Evolutionary conservation across 2,888 invertebrate genomes (phyloP).

Genomic region (Macropis europaea): DNA sequence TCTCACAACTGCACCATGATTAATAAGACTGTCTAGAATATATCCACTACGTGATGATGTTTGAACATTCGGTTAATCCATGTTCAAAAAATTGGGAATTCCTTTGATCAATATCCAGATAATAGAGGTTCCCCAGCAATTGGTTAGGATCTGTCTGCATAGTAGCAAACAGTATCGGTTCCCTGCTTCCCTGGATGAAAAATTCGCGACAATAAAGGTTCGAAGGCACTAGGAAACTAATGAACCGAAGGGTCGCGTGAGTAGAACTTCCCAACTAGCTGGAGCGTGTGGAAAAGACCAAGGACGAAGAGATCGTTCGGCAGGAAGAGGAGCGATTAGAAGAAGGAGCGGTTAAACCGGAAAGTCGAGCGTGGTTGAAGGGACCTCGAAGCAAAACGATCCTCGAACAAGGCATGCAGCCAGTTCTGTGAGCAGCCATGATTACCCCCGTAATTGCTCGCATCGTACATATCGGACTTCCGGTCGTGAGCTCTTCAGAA

Average conservation of each 20-base stretch:
- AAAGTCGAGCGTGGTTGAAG: slow-evolving; percentile 67
- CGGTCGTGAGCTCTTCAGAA: slow-evolving; percentile 38
- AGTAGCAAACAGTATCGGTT: too few relatives aligned
- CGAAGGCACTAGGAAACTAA: background rate
- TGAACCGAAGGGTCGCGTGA: background rate
- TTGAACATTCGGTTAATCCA: too few relatives aligned
- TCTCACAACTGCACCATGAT: too few relatives aligned
- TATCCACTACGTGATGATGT: too few relatives aligned
- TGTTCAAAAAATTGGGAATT: too few relatives aligned
- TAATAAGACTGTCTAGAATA: too few relatives aligned
- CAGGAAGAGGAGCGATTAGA: slow-evolving; percentile 64
- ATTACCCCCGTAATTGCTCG: slow-evolving; percentile 57
- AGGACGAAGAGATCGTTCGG: slow-evolving; percentile 60
- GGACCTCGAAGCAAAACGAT: slow-evolving; percentile 58
- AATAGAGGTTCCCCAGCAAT: too few relatives aligned
- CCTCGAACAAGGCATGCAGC: slow-evolving; percentile 40
- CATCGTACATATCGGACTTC: slow-evolving; percentile 51
- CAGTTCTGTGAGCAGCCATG: slow-evolving; percentile 46
- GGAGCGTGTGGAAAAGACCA: slow-evolving; percentile 50
- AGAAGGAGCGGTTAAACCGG: slow-evolving; percentile 71
- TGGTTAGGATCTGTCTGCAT: too few relatives aligned
- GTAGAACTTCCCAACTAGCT: slow-evolving; percentile 16
- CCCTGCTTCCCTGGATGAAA: too few relatives aligned
- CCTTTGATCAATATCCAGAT: too few relatives aligned
- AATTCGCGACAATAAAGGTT: background rate